Conservation (phyloP, 2,113 vertebrate genomes). For the Rhombomys opimus region DNA sequence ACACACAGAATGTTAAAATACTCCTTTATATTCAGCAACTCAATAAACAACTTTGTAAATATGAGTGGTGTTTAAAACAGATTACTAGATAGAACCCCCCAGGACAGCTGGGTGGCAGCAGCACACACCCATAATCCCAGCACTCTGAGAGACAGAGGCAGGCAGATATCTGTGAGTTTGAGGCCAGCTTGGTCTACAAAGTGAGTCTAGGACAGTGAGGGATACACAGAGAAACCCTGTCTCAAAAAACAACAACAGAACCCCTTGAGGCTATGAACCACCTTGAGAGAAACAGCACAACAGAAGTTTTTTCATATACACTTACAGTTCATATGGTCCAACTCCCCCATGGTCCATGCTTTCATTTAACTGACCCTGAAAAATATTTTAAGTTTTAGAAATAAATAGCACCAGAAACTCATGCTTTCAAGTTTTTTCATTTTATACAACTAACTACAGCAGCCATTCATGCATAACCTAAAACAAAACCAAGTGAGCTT, state of each 20-base stretch:
- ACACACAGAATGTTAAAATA: slow-evolving; percentile 19
- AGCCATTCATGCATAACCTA: slow-evolving; percentile 29
- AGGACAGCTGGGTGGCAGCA: no score
- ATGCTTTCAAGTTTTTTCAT: slow-evolving; percentile 52
- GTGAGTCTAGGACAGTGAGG: no score
- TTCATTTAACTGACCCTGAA: slow-evolving; percentile 93
- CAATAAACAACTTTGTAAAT: slow-evolving; percentile 52
- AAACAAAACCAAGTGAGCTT: slow-evolving; percentile 11
- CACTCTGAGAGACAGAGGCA: no score
- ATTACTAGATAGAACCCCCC: not conserved
- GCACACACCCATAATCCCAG: no score
- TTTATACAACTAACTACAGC: slow-evolving; percentile 38
- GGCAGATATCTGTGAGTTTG: no score
- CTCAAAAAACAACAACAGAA: not conserved
- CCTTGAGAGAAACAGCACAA: slow-evolving; percentile 60
- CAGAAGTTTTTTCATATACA: slow-evolving; percentile 79
- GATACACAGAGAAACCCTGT: no score
- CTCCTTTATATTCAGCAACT: slow-evolving; percentile 38
- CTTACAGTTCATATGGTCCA: slow-evolving; percentile 96
- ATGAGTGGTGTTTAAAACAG: slow-evolving; percentile 59
- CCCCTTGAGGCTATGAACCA: slow-evolving; percentile 9
- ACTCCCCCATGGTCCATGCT: slow-evolving; percentile 97
- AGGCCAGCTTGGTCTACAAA: no score
- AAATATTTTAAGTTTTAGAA: slow-evolving; percentile 78
- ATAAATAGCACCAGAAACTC: slow-evolving; percentile 60